Evolutionary conservation across 2,797 vertebrate species (phyloP), one percentile per base, ranked within the genome.

Genomic region (Astyanax mexicanus): DNA sequence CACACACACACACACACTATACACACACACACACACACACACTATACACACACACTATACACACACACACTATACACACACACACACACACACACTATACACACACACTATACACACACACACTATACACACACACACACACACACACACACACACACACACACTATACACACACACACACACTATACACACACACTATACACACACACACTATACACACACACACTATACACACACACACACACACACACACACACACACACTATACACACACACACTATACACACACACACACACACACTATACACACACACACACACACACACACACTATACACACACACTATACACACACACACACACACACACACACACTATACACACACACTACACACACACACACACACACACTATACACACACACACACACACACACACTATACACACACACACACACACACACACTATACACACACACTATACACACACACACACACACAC

Each of bases 51-150:
- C n/a, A 19, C 61, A n/a, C n/a, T n/a, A n/a, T n/a, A 51, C 23
- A 62, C 58, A 55, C 35, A 54, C 75, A 65, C 47, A 52, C 58
- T 37, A 54, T 58, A 61, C 66, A 69, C 44, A 49, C 10, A 21
- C 13, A 15, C 37, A 71, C 45, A 72, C 49, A 38, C 55, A 44
- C n/a, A n/a, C n/a, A 37, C 29, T 17, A 29, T 52, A 62, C 71
- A n/a, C 55, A 25, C 40, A 21, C 27, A 11, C 6, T 23, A 9
- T 21, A n/a, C 21, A 37, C 62, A 60, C 45, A n/a, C 23, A 3
- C 44, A 52, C 57, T n/a, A n/a, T n/a, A n/a, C n/a, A n/a, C n/a
- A n/a, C n/a, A n/a, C n/a, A n/a, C n/a, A n/a, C n/a, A n/a, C n/a
- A n/a, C n/a, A n/a, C n/a, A n/a, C n/a, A n/a, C n/a, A n/a, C n/a